Evolutionary conservation across 2,113 vertebrate genomes (phyloP).

Genomic region (Sterrhoptilus dennistouni): DNA sequence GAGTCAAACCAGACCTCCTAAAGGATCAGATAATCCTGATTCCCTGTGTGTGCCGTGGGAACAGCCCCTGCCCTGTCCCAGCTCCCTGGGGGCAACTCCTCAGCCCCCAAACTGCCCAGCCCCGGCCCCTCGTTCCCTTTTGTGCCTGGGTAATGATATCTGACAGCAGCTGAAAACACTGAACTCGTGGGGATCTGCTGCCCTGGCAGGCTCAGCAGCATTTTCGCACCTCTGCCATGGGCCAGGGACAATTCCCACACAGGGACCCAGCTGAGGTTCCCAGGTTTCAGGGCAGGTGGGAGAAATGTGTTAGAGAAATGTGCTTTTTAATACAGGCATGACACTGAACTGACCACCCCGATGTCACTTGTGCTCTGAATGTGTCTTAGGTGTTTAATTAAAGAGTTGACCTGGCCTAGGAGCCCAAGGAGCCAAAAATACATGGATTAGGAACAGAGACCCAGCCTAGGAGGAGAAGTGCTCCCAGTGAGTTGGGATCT

Average conservation of each 20-base stretch:
- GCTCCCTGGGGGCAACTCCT: not conserved
- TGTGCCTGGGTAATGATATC: not conserved
- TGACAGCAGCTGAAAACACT: not conserved
- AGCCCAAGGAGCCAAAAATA: not conserved
- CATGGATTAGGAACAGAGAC: not conserved
- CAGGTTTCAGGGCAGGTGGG: not conserved
- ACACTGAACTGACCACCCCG: not conserved
- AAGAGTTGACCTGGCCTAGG: not conserved
- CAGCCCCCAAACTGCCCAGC: not conserved
- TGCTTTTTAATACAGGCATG: not conserved
- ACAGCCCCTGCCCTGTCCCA: not conserved
- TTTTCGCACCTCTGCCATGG: not conserved
- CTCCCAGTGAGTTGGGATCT: not conserved
- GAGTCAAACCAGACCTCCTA: not conserved
- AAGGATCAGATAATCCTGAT: rapidly evolving
- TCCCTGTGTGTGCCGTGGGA: not conserved
- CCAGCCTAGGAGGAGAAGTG: not conserved
- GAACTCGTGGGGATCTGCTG: not conserved
- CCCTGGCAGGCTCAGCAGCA: not conserved
- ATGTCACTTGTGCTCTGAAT: not conserved
- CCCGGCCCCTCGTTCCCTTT: rapidly evolving
- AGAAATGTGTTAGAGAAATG: not conserved
- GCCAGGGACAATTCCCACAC: not conserved
- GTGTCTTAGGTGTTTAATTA: not conserved
- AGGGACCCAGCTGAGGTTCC: not conserved